Evolutionary conservation across 2,113 vertebrate species (phyloP), one percentile per base, ranked within the genome.

Genomic region (Pomatostomus ruficeps): DNA sequence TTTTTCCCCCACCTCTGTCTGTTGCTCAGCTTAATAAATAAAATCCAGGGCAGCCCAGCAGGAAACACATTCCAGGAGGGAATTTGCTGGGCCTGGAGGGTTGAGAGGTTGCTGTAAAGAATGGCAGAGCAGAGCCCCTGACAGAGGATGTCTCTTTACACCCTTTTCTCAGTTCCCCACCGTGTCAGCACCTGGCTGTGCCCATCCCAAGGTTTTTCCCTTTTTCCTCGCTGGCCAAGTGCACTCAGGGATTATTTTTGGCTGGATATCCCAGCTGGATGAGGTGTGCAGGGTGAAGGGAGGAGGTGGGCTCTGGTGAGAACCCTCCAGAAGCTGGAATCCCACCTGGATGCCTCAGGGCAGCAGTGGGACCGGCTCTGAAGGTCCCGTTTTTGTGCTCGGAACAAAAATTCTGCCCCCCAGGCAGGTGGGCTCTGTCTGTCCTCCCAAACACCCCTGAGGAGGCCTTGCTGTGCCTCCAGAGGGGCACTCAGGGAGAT

Each of bases 361-460:
- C 73, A 54, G 67, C 29, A 12, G 3, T 2, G 23, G 70, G 24
- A 35, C 9, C 12, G 29, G 48, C 17, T 49, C 31, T 10, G 45
- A 45, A n/a, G n/a, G n/a, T n/a, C n/a, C n/a, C n/a, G n/a, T n/a
- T n/a, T n/a, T n/a, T n/a, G n/a, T n/a, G n/a, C n/a, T n/a, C n/a
- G n/a, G n/a, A n/a, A 59, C 13, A 28, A 52, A 22, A 31, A 10
- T 29, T 80, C 71, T 76, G 74, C 29, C 49, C 8, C 9, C 10
- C 43, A 57, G 52, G 40, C 38, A 65, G 61, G 48, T 7, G 25
- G 40, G 12, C 31, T 2, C 74, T 43, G 29, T 14, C 25, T 45
- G 2, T 1, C 8, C 35, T 82, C 73, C 62, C 85, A 45, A 12
- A 28, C 1, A 2, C 15, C 35, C 79, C 67, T 0, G 1, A n/a